A percentile compares a stretch with the other conserved stretches of the same genome.
Evolutionary conservation across 2,888 invertebrate species (phyloP).

Genomic region (Agrochola macilenta): DNA sequence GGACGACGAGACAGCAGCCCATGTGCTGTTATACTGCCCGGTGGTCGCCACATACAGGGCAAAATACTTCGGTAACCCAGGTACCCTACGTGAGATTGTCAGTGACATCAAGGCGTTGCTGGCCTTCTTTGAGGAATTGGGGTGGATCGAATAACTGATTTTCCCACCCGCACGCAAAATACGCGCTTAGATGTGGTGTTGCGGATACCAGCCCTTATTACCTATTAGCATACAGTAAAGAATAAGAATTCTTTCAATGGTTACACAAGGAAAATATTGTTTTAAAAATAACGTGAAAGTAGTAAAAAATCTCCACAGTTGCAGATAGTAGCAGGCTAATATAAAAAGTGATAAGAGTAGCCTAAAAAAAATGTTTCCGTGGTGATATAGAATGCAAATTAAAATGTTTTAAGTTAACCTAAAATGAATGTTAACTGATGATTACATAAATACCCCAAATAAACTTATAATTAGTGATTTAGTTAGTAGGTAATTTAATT

Average conservation of each 20-base stretch:
- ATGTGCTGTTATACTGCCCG: too few species aligned
- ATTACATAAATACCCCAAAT: background rate
- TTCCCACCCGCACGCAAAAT: too few species aligned
- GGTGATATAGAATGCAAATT: background rate
- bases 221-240: background rate
- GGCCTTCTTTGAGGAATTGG: too few species aligned
- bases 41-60: too few species aligned
- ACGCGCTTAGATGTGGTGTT: too few species aligned
- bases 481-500: background rate
- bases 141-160: too few species aligned
- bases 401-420: too few species aligned
- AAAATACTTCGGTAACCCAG: too few species aligned
- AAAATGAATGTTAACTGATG: background rate
- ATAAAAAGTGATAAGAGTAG: background rate
- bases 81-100: too few species aligned
- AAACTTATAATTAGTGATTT: background rate
- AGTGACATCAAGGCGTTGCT: too few species aligned
- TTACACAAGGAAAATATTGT: background rate
- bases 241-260: background rate
- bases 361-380: background rate
- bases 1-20: too few species aligned
- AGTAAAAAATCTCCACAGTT: background rate
- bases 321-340: background rate
- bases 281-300: background rate
- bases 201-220: too few species aligned